These are phyloP conservation scores for Plestiodon gilberti DNA, from an alignment of 2,113 vertebrate genomes.

Conservation along the genomic window DNA sequence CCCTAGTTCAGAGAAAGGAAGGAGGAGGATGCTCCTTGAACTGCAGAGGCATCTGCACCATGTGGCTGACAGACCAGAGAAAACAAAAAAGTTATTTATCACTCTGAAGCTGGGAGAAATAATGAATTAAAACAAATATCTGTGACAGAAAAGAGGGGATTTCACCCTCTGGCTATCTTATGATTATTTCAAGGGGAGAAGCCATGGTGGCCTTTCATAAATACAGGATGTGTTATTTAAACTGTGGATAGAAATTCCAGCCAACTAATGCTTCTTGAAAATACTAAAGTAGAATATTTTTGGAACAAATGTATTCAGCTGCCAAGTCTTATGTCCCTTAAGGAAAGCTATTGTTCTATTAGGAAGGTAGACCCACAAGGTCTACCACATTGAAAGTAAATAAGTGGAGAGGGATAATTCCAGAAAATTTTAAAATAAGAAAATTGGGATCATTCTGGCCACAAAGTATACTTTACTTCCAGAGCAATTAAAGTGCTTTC, in stretches of 20 bases:
- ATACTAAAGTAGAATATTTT: constrained; percentile 9
- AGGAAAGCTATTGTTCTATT: background rate
- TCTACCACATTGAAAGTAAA: background rate
- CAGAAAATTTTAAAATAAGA: background rate
- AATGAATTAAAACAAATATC: constrained; percentile 50
- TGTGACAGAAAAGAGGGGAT: constrained; percentile 42
- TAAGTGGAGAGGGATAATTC: background rate
- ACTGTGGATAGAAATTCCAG: constrained; percentile 40
- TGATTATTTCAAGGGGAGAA: constrained; percentile 44
- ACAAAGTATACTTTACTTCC: background rate
- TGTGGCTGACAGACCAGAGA: constrained; percentile 71
- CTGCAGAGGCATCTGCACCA: constrained; percentile 56
- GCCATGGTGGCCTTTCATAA: constrained; percentile 37
- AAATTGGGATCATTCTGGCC: background rate
- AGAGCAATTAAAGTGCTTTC: background rate
- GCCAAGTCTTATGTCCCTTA: background rate
- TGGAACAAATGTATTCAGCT: constrained; percentile 8
- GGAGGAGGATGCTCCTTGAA: constrained; percentile 29
- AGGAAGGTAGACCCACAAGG: background rate
- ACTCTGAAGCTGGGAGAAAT: constrained; percentile 57
- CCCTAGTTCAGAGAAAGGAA: constrained; percentile 17
- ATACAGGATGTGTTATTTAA: constrained; percentile 42
- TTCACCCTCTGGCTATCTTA: constrained; percentile 39
- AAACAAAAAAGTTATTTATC: constrained; percentile 42
- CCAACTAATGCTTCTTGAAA: constrained; percentile 20